These are phyloP conservation scores for Trochalopteron elliotii DNA, from an alignment of 2,113 vertebrate genomes.

Conservation along the genomic window DNA sequence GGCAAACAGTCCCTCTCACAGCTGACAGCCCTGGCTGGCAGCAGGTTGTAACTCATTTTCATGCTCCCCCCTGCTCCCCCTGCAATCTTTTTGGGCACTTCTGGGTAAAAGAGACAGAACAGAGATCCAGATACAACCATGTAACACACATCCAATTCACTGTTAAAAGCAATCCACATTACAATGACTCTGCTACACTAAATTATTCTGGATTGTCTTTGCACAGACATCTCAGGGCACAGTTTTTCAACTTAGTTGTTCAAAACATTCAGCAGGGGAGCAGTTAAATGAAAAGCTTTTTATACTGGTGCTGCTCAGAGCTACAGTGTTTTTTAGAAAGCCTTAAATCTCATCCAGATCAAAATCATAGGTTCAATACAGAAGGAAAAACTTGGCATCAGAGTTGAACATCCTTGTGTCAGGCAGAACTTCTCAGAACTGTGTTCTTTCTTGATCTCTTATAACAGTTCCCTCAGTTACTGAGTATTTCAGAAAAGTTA, in stretches of 20 bases:
- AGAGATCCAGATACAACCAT: not conserved
- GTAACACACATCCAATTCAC: not conserved
- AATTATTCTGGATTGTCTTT: not conserved
- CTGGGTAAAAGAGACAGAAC: not conserved
- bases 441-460: not conserved
- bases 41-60: conserved; percentile 21
- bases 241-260: not conserved
- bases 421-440: not conserved
- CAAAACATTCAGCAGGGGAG: conserved; percentile 12
- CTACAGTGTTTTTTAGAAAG: not conserved
- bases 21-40: conserved; percentile 16
- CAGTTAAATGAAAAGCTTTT: not conserved
- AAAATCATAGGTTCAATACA: not conserved
- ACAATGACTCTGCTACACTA: not conserved
- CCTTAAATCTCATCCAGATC: not conserved
- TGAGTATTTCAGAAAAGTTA: not conserved
- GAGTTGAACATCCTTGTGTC: not conserved
- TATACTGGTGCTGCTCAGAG: not conserved
- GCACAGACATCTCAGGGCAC: not conserved
- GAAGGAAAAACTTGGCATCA: not conserved
- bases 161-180: not conserved
- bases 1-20: not conserved
- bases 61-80: not conserved
- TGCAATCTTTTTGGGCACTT: not conserved
- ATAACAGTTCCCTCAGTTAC: not conserved